phyloP scores from a whole-genome alignment of 2,113 vertebrate genomes.

The Crotophaga sulcirostris region DNA sequence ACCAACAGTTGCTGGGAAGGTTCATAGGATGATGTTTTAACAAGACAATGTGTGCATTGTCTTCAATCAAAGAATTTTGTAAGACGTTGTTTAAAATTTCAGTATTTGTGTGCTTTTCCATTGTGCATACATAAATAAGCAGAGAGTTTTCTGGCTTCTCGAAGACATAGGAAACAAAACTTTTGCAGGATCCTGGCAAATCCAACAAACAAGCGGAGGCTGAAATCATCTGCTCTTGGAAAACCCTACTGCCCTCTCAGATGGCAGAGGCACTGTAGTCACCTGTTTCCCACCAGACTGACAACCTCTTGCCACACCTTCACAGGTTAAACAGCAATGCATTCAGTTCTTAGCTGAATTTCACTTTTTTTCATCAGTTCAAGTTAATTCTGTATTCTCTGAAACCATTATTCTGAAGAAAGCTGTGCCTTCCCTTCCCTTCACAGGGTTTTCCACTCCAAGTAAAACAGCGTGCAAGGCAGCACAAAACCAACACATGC shows the following conservation, averaged over 20 bases:
- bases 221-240: not conserved
- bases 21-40: not conserved
- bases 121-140: not conserved
- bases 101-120: not conserved
- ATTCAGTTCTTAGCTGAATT: not conserved
- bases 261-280: not conserved
- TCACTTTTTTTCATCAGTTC: not conserved
- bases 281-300: not conserved
- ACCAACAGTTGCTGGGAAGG: not conserved
- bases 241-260: not conserved
- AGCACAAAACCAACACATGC: fast-evolving
- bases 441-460: not conserved
- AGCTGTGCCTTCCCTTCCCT: not conserved
- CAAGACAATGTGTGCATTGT: not conserved
- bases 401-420: not conserved
- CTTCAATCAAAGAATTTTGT: not conserved
- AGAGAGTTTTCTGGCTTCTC: not conserved
- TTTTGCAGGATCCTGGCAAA: not conserved
- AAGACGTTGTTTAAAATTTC: not conserved
- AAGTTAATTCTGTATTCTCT: not conserved
- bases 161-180: not conserved
- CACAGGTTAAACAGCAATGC: not conserved
- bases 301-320: not conserved
- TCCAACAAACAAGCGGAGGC: not conserved
- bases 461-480: not conserved